Evolutionary conservation across 2,113 vertebrate species (phyloP).

Genomic region (Bungarus multicinctus): DNA sequence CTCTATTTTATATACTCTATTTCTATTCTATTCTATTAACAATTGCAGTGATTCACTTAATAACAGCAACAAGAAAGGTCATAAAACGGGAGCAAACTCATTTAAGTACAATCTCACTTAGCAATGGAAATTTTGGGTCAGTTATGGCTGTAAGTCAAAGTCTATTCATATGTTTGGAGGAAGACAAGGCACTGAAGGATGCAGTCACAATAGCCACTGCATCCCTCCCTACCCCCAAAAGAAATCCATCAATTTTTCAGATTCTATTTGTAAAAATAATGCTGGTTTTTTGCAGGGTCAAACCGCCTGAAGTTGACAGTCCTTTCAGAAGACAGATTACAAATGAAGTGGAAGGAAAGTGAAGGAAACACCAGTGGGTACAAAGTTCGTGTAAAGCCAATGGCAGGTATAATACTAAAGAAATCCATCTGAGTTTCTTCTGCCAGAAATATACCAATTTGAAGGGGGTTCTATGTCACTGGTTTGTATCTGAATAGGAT

Average conservation of each 20-base stretch:
- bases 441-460: neutral
- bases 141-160: no score
- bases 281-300: conserved; percentile 51
- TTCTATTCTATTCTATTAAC: no score
- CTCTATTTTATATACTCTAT: no score
- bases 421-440: fast-evolving
- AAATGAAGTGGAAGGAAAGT: conserved; percentile 90
- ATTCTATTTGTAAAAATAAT: fast-evolving
- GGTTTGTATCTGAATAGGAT: neutral
- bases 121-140: no score
- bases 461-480: neutral
- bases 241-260: neutral
- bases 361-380: conserved; percentile 83
- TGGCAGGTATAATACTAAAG: conserved; percentile 76
- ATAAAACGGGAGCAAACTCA: no score
- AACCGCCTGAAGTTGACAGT: conserved; percentile 82
- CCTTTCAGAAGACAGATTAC: conserved; percentile 86
- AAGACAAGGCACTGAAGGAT: neutral
- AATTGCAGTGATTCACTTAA: no score
- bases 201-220: neutral
- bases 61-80: no score
- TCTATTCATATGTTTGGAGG: neutral
- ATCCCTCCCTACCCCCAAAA: fast-evolving
- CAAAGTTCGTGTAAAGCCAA: conserved; percentile 86
- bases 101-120: no score